These are phyloP conservation scores for Polydrusus cervinus DNA, from an alignment of 2,888 invertebrate genomes.

Conservation along the genomic window DNA sequence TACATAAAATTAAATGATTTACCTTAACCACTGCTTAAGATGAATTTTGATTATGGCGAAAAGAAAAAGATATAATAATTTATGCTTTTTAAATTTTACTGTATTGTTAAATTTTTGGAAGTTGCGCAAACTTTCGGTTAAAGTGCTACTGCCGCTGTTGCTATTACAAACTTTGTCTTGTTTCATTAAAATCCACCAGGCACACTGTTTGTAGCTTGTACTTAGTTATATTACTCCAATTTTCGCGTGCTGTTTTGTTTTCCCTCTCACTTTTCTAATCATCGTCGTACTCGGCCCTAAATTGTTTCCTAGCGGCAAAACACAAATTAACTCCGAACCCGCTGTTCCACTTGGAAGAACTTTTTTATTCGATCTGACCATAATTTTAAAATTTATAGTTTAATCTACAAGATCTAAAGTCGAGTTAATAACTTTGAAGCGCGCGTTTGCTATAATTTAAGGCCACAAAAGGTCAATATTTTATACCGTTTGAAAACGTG, in stretches of 20 bases:
- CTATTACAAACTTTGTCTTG: neutral
- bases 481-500: constrained; percentile 15
- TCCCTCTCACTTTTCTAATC: constrained; percentile 44
- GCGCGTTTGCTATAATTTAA: constrained; percentile 27
- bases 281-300: constrained; percentile 21
- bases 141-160: neutral
- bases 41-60: too few species aligned
- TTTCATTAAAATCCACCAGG: neutral
- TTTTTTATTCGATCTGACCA: constrained; percentile 44
- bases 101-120: too few species aligned
- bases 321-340: constrained; percentile 43
- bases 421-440: constrained; percentile 38
- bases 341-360: constrained; percentile 25
- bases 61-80: too few species aligned
- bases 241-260: constrained; percentile 33
- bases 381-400: constrained; percentile 48
- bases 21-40: too few species aligned
- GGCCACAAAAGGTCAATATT: constrained; percentile 33
- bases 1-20: too few species aligned
- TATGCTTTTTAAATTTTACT: too few species aligned
- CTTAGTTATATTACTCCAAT: constrained; percentile 17
- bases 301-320: constrained; percentile 44
- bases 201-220: neutral
- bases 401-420: constrained; percentile 45
- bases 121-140: too few species aligned